Conservation (phyloP, 2,113 vertebrate species). For the Ariopsis seemanni region DNA sequence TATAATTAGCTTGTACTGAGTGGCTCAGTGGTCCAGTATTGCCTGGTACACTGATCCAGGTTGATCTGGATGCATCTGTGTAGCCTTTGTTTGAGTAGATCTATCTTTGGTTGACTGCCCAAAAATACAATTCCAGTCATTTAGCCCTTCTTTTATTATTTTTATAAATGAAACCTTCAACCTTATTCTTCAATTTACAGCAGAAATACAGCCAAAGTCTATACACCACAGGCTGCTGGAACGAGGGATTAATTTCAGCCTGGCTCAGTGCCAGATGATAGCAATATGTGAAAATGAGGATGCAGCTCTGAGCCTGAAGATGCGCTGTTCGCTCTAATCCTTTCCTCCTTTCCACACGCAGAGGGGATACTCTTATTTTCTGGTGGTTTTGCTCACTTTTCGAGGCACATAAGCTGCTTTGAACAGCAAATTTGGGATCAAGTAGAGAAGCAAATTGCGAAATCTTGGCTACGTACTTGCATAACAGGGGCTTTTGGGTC, state of each 20-base stretch:
- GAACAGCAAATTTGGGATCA: constrained; percentile 42
- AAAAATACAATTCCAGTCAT: neutral
- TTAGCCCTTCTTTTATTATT: neutral
- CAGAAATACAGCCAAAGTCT: neutral
- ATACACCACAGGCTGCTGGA: constrained; percentile 4
- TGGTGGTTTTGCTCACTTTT: constrained; percentile 57
- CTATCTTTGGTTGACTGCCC: neutral
- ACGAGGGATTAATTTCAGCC: constrained; percentile 36
- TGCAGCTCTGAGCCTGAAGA: constrained; percentile 19
- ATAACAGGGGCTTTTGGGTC: constrained; percentile 33
- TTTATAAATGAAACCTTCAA: neutral
- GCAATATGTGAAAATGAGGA: constrained; percentile 34
- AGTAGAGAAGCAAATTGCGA: constrained; percentile 23
- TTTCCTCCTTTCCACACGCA: constrained; percentile 45
- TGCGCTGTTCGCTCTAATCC: constrained; percentile 54
- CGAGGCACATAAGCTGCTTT: constrained; percentile 62
- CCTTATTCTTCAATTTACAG: constrained; percentile 7
- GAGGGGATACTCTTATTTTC: constrained; percentile 47
- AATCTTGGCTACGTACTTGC: constrained; percentile 11
- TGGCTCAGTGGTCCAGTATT: neutral
- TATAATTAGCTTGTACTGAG: neutral
- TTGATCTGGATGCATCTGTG: neutral
- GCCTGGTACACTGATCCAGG: neutral
- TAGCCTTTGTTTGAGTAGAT: constrained; percentile 1
- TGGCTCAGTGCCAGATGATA: constrained; percentile 15